Base-by-base conservation (phyloP, 1,140 invertebrate genomes). In the Hesperophylax magnus region DNA sequence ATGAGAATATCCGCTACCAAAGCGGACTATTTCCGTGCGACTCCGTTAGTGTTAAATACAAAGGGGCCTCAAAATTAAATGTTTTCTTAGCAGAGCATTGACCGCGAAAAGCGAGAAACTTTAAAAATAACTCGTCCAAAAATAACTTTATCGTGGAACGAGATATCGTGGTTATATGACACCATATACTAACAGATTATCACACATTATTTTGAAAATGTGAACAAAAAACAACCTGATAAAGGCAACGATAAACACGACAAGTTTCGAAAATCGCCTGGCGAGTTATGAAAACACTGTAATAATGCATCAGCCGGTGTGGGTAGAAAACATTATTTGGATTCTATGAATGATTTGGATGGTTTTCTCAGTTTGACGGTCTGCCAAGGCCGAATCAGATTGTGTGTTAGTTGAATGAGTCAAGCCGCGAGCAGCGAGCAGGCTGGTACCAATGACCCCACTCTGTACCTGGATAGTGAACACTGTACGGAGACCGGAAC, bases 21-120 rank as follows among this genome's bases (percentile, higher is more conserved):
- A 20, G 39, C 39, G 14, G 39, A 11, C 39, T 47, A 47, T 47
- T 47, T 47, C 11, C 11, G 39, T 47, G 9, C 39, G 39, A 47
- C 39, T 47, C 39, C 39, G 39, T 9, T 47, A 47, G 39, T 14
- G 24, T 65, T 17, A 65, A 27, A 27, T 31, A 22, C 15, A 27
- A 67, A 67, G 27, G 63, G 15, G 63, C 22, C 63, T n/a, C 63
- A 67, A 27, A 67, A 27, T 31, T 2, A 47, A 47, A 47, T 31
- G 63, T 31, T 67, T 67, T 31, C 63, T 67, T 67, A 17, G 22
- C 22, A 14, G 63, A 31, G 63, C 63, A 27, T 67, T 67, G 63
- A 67, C 63, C 63, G 63, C 63, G 63, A 67, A 67, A 67, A 67
- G 11, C 31, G 22, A 31, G 63, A 67, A 34, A 67, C 22, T 47